Conservation (phyloP, 2,113 vertebrate genomes). For the Chascanopsetta lugubris region DNA sequence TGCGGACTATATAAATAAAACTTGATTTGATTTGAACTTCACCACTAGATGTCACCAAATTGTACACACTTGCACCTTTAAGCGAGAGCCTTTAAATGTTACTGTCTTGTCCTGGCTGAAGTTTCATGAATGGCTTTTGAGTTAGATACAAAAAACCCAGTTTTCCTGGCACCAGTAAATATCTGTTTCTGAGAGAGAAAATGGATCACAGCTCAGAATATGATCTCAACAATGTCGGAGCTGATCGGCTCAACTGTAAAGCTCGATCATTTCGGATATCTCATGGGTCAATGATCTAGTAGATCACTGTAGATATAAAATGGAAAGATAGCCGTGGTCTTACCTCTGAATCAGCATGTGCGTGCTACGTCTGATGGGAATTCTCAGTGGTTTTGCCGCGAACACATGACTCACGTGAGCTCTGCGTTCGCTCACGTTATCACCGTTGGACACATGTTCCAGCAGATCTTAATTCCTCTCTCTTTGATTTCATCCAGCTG, state of each 20-base stretch:
- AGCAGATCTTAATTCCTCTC: neutral
- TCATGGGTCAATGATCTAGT: neutral
- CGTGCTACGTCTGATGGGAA: neutral
- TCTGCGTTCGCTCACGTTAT: neutral
- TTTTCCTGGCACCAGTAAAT: neutral
- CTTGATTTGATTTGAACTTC: no score
- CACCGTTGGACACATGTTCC: neutral
- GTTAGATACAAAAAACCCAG: neutral
- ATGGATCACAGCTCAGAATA: neutral
- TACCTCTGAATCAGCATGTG: no score
- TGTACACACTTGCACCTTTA: no score
- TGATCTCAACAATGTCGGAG: neutral
- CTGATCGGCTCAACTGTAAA: neutral
- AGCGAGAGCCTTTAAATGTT: no score
- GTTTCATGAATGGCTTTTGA: neutral
- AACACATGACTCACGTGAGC: neutral
- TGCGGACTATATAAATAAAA: no score
- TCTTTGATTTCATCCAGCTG: neutral
- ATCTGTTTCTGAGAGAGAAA: neutral
- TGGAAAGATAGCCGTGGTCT: no score
- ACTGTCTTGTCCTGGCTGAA: no score
- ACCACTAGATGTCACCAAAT: no score
- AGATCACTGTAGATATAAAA: no score
- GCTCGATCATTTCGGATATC: neutral
- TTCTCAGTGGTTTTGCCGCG: neutral